Percentiles rank a stretch among this genome's conserved stretches.
Conservation (phyloP, 2,113 vertebrate genomes). For the Brienomyrus longianalis region DNA sequence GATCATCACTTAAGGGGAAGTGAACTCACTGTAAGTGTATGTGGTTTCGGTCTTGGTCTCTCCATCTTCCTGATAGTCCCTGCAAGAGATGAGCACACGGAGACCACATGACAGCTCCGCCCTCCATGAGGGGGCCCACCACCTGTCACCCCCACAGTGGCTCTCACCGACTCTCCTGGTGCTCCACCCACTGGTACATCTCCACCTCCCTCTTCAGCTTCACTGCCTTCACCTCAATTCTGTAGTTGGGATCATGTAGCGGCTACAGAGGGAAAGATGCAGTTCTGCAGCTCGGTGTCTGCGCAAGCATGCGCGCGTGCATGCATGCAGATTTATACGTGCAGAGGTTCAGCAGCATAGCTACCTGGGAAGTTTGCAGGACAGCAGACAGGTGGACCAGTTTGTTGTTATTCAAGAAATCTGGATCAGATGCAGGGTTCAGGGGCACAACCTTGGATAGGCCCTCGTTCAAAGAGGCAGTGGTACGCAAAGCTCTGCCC, state of each 20-base stretch:
- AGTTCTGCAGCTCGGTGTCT: neutral
- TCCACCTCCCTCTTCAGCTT: slow-evolving; percentile 86
- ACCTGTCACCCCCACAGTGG: neutral
- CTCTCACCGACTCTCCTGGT: slow-evolving; percentile 77
- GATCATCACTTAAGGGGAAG: neutral
- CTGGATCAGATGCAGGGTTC: slow-evolving; percentile 54
- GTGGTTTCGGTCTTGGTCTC: slow-evolving; percentile 84
- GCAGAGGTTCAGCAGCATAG: neutral
- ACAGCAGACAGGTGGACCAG: slow-evolving; percentile 75
- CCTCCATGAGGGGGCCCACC: neutral
- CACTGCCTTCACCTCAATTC: slow-evolving; percentile 75
- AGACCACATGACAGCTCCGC: neutral
- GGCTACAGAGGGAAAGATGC: slow-evolving; percentile 58
- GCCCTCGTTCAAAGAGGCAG: slow-evolving; percentile 75
- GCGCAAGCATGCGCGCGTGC: neutral
- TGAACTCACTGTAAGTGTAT: slow-evolving; percentile 84
- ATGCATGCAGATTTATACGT: neutral
- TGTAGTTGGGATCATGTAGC: slow-evolving; percentile 89
- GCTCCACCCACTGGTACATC: slow-evolving; percentile 98
- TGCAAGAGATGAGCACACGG: slow-evolving; percentile 37
- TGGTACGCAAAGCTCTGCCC: slow-evolving; percentile 77
- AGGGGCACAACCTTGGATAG: slow-evolving; percentile 74
- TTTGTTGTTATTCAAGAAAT: slow-evolving; percentile 69
- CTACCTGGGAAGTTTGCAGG: slow-evolving; percentile 76
- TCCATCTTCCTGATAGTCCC: slow-evolving; percentile 79